These are phyloP conservation scores for Caenorhabditis afra DNA, from an alignment of 2,888 invertebrate species.

Conservation along the genomic window DNA sequence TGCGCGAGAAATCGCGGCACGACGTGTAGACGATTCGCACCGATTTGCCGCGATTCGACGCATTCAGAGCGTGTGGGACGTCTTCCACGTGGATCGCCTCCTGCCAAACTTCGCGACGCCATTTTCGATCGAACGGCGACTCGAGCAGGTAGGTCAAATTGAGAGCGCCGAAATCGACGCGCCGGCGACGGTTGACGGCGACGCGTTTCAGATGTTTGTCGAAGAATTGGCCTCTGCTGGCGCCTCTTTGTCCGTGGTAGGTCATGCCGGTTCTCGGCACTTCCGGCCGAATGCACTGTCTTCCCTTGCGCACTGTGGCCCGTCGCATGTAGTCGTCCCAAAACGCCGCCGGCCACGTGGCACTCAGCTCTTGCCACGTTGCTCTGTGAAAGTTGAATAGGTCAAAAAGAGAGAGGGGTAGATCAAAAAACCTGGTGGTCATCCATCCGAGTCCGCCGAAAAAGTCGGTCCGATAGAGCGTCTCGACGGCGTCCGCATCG, in stretches of 20 bases:
- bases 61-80: constrained; percentile 26
- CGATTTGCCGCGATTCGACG: neutral
- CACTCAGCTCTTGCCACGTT: constrained; percentile 89
- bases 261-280: constrained; percentile 88
- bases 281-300: constrained; percentile 67
- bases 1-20: constrained; percentile 1
- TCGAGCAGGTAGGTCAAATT: constrained; percentile 89
- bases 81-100: constrained; percentile 39
- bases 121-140: constrained; percentile 42
- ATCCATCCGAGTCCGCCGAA: constrained; percentile 93
- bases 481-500: constrained; percentile 82
- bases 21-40: constrained; percentile 1
- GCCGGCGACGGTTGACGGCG: constrained; percentile 91
- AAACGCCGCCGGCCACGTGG: constrained; percentile 87
- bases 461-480: constrained; percentile 96
- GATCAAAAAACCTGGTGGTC: constrained; percentile 85
- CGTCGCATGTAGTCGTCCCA: constrained; percentile 99
- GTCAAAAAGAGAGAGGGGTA: neutral
- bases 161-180: too few species aligned
- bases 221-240: constrained; percentile 93
- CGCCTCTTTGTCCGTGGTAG: constrained; percentile 90
- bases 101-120: constrained; percentile 52
- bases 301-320: constrained; percentile 83
- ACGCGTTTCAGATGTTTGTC: constrained; percentile 95
- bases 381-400: constrained; percentile 34